Evolutionary conservation across 2,888 invertebrate genomes (phyloP).

Genomic region (Trachelus stipa): DNA sequence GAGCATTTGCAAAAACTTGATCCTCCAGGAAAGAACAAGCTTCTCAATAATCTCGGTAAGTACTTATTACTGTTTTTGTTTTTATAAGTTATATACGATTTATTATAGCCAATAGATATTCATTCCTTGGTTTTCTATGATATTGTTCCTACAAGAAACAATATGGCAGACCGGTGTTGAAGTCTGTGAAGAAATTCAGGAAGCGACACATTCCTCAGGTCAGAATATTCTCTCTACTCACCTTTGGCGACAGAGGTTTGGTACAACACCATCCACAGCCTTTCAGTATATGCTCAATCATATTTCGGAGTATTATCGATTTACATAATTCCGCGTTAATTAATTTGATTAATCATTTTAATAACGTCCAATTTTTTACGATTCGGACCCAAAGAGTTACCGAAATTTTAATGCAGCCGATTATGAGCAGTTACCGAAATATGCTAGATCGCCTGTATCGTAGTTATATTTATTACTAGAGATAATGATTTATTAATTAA

Average conservation of each 20-base stretch:
- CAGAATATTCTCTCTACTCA: constrained; percentile 63
- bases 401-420: background rate
- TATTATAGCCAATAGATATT: background rate
- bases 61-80: constrained; percentile 11
- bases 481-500: background rate
- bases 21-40: constrained; percentile 62
- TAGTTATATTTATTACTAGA: background rate
- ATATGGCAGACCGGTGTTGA: constrained; percentile 76
- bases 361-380: background rate
- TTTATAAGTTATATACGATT: background rate
- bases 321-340: constrained; percentile 39
- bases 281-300: constrained; percentile 65
- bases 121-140: constrained; percentile 33
- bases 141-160: constrained; percentile 61
- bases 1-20: constrained; percentile 66
- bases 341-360: background rate
- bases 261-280: constrained; percentile 58
- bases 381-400: background rate
- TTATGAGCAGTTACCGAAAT: background rate
- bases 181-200: constrained; percentile 71
- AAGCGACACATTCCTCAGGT: constrained; percentile 57
- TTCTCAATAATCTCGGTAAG: constrained; percentile 65
- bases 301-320: constrained; percentile 63
- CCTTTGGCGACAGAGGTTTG: constrained; percentile 67
- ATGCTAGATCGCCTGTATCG: background rate